Evolutionary conservation across 2,888 invertebrate species (phyloP), one percentile per base, ranked within the genome.

Genomic region (Kryphioiulus occultus): DNA sequence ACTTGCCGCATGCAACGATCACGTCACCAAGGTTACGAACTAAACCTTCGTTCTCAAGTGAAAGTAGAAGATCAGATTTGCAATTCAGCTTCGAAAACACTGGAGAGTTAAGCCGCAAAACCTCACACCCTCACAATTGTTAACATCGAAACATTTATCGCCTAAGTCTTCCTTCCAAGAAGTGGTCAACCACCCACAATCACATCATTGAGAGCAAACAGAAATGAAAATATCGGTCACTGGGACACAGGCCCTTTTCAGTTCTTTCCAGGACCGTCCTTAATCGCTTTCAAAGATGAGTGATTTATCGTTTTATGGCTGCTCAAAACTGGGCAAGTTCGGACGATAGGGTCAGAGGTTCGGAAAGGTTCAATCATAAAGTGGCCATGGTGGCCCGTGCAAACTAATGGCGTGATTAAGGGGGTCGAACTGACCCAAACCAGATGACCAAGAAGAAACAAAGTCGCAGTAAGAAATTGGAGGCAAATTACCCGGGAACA

Each of bases 221-320:
- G 59, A 22, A 59, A 59, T 22, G 15, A 59, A 59, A 59, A 68
- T 68, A 68, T 68, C 68, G 68, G 68, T 68, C 68, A 68, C 10
- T 68, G 26, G 68, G 26, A 68, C 68, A 26, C 26, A 68, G 26
- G 68, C 26, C 68, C 68, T 68, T 68, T 68, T 68, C n/a, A 39
- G 68, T 26, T 9, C 26, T 68, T 2, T 9, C 68, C 26, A 68
- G 26, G 68, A 68, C 26, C 12, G 12, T 68, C 26, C 26, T 68
- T 68, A 68, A 68, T 26, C 68, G 26, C 68, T 26, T 26, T 26
- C 68, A 9, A 3, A 68, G 68, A 68, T 59, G 26, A 68, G 68
- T 68, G 68, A 68, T 68, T 68, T 68, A 68, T 68, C 68, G 68
- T 30, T 68, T 68, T 68, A 68, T 26, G 26, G 68, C 68, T 68